These are phyloP conservation scores for Pempheris klunzingeri DNA, from an alignment of 2,797 vertebrate species.

Conservation along the genomic window DNA sequence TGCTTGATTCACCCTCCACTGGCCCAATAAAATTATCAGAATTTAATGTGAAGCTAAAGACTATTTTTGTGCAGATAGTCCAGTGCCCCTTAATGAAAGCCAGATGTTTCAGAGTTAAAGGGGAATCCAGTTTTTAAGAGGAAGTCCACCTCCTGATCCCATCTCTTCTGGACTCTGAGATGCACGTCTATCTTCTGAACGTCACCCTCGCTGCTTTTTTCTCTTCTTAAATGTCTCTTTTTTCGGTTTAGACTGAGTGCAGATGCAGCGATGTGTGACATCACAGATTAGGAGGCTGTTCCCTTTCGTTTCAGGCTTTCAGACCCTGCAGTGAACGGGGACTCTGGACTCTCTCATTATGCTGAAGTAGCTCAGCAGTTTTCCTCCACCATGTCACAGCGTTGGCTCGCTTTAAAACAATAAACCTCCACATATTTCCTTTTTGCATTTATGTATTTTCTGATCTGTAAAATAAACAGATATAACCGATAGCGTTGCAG, in stretches of 20 bases:
- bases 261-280: slow-evolving; percentile 58
- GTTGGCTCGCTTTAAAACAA: neutral
- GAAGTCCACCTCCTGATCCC: too few species aligned
- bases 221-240: slow-evolving; percentile 20
- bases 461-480: too few species aligned
- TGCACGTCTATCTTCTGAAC: neutral
- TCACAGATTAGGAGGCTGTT: slow-evolving; percentile 47
- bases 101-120: neutral
- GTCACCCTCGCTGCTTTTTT: neutral
- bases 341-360: slow-evolving; percentile 62
- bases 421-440: neutral
- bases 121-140: neutral
- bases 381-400: neutral
- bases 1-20: neutral
- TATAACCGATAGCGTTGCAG: neutral
- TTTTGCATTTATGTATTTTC: slow-evolving; percentile 17
- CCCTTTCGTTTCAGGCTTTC: slow-evolving; percentile 6
- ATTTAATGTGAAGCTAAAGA: neutral
- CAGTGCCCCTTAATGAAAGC: neutral
- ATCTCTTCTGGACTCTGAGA: neutral
- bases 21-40: neutral
- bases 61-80: neutral
- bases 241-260: slow-evolving; percentile 13
- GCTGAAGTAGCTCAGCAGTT: slow-evolving; percentile 35
- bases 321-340: slow-evolving; percentile 44